These are phyloP conservation scores for Spialia ferax DNA, from an alignment of 2,888 invertebrate genomes.

Conservation along the genomic window DNA sequence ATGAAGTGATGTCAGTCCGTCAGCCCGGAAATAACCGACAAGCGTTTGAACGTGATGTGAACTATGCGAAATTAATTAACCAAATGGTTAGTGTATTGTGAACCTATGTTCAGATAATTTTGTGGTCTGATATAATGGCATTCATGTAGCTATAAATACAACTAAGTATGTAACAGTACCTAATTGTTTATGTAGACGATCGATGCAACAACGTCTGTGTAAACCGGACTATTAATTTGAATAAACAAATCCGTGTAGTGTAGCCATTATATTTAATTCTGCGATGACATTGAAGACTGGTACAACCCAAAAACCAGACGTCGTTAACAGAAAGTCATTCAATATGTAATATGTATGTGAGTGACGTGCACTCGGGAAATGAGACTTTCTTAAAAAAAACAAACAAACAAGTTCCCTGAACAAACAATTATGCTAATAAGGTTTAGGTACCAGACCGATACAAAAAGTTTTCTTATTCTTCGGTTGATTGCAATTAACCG, in stretches of 20 bases:
- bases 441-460: not conserved
- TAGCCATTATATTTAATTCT: too few relatives aligned
- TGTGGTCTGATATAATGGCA: not conserved
- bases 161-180: too few relatives aligned
- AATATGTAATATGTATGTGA: too few relatives aligned
- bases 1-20: not conserved
- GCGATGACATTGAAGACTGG: not conserved
- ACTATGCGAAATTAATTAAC: not conserved
- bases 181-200: too few relatives aligned
- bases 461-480: constrained; percentile 15
- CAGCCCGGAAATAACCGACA: not conserved
- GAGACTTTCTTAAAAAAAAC: not conserved
- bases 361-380: too few relatives aligned
- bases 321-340: not conserved
- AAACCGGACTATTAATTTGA: too few relatives aligned
- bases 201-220: too few relatives aligned
- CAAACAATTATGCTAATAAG: not conserved
- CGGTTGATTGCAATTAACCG: too few relatives aligned
- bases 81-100: not conserved
- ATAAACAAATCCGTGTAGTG: too few relatives aligned
- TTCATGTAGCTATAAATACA: too few relatives aligned
- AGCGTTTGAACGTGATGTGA: not conserved
- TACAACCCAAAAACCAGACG: not conserved
- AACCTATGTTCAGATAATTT: not conserved
- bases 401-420: not conserved